Percentiles rank a stretch among this genome's conserved stretches.
Conservation (phyloP, 2,113 vertebrate species). For the Carlito syrichta region DNA sequence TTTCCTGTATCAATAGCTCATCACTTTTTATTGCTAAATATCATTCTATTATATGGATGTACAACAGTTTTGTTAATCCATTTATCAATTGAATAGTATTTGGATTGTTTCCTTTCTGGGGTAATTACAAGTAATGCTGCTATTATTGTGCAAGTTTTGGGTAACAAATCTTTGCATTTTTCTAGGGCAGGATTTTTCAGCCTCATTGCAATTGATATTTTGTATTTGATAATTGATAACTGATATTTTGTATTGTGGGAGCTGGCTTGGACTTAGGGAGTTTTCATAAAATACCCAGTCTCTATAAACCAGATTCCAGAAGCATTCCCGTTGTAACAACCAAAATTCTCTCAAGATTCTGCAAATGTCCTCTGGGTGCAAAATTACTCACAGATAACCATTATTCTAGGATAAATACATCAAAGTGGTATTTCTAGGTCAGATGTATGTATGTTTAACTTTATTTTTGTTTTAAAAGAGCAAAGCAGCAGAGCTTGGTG, state of each 20-base stretch:
- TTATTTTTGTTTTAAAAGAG: too few relatives aligned
- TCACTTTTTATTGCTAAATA: neutral
- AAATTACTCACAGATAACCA: neutral
- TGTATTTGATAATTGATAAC: neutral
- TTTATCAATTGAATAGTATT: neutral
- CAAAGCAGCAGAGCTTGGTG: too few relatives aligned
- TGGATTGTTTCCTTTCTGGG: neutral
- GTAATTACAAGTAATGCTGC: neutral
- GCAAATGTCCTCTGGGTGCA: neutral
- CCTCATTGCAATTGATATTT: neutral
- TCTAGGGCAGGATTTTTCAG: neutral
- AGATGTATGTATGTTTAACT: neutral
- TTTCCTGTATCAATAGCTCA: neutral
- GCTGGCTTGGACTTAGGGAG: neutral
- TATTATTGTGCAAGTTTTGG: neutral
- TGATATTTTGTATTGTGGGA: neutral
- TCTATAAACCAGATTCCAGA: neutral
- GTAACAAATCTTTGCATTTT: neutral
- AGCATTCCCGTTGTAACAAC: neutral
- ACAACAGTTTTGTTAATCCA: neutral
- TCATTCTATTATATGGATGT: neutral
- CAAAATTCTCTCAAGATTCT: neutral
- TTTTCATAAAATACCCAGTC: neutral
- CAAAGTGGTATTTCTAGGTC: neutral
- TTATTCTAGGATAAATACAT: neutral